phyloP scores from a whole-genome alignment of 2,888 invertebrate genomes.

The Ptilodon capucinus region DNA sequence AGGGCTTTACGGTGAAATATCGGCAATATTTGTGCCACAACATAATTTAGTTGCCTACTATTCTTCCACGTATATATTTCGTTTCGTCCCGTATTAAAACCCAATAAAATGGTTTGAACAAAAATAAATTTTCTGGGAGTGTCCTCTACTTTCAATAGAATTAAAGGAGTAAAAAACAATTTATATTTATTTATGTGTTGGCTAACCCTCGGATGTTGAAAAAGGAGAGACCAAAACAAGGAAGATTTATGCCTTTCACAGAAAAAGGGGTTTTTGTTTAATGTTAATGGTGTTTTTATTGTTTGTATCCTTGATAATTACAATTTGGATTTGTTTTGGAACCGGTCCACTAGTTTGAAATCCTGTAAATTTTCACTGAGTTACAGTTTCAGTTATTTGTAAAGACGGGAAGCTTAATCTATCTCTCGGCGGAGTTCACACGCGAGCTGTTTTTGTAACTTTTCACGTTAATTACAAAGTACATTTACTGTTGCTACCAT shows the following conservation, averaged over 20 bases:
- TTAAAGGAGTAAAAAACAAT: constrained; percentile 41
- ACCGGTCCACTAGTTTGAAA: constrained; percentile 8
- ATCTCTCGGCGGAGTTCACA: background rate
- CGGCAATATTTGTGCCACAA: background rate
- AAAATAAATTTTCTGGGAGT: background rate
- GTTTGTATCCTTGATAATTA: constrained; percentile 46
- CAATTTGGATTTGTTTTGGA: constrained; percentile 34
- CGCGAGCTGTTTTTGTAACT: background rate
- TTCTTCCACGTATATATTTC: background rate
- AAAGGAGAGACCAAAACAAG: constrained; percentile 46
- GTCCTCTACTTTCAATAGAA: background rate
- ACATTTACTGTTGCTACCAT: background rate
- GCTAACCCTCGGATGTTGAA: constrained; percentile 52
- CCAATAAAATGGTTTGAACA: background rate
- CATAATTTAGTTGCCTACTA: background rate
- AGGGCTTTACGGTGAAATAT: background rate
- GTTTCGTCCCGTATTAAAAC: background rate
- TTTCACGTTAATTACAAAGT: background rate
- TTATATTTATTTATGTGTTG: constrained; percentile 51
- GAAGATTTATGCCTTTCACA: constrained; percentile 61
- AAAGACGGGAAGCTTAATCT: background rate
- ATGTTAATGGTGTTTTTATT: constrained; percentile 46
- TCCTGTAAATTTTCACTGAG: background rate
- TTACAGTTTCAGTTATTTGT: background rate
- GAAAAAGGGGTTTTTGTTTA: constrained; percentile 53